Evolutionary conservation across 1,140 invertebrate species (phyloP).

Genomic region (Diorhabda elongata): DNA sequence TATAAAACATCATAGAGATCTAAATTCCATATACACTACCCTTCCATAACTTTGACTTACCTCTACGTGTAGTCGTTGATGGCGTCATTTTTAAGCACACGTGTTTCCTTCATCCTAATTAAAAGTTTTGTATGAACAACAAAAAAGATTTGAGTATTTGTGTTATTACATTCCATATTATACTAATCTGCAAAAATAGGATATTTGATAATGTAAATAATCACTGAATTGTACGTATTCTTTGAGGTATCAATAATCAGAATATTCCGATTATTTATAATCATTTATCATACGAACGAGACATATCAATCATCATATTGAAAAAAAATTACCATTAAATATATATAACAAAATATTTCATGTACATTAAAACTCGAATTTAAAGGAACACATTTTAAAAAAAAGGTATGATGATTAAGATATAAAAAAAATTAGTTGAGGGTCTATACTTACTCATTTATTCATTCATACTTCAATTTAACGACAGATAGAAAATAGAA

Average conservation of each 20-base stretch:
- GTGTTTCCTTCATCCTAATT: neutral
- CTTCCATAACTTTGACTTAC: neutral
- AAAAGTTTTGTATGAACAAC: neutral
- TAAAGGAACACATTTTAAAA: neutral
- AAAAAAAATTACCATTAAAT: neutral
- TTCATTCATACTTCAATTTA: neutral
- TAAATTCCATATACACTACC: neutral
- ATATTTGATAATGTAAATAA: no score
- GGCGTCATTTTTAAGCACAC: neutral
- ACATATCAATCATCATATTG: neutral
- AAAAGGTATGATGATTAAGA: neutral
- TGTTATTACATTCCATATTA: neutral
- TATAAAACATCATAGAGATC: neutral
- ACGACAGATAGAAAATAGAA: neutral
- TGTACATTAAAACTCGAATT: neutral
- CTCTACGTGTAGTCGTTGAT: neutral
- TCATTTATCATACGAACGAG: neutral
- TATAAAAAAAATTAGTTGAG: neutral
- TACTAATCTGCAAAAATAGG: no score
- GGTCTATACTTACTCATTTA: neutral
- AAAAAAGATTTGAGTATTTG: neutral
- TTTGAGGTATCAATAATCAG: neutral
- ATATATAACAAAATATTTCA: neutral
- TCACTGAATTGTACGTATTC: neutral
- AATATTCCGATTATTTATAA: neutral